Conservation (phyloP, 2,888 invertebrate species). For the Dynastes hyllus region DNA sequence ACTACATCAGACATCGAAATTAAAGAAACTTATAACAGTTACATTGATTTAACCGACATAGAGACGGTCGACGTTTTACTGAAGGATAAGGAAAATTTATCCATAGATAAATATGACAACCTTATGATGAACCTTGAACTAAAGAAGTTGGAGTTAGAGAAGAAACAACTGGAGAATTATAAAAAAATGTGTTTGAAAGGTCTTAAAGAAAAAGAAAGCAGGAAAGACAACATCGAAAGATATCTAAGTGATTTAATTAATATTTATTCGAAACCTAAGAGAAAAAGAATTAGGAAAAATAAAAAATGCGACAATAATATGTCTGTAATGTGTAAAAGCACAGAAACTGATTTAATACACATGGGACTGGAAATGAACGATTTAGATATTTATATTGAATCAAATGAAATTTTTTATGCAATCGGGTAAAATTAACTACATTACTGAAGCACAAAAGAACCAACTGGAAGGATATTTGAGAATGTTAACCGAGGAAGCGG, state of each 20-base stretch:
- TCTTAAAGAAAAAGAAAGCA: slow-evolving; percentile 7
- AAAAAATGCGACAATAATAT: background rate
- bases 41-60: slow-evolving; percentile 46
- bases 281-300: background rate
- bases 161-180: slow-evolving; percentile 7
- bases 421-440: slow-evolving; percentile 28
- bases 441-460: slow-evolving; percentile 40
- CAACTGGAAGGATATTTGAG: slow-evolving; percentile 43
- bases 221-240: slow-evolving; percentile 5
- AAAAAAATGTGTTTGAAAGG: slow-evolving; percentile 3
- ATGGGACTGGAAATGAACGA: slow-evolving; percentile 38
- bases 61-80: slow-evolving; percentile 44
- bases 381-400: slow-evolving; percentile 51
- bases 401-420: slow-evolving; percentile 49
- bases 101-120: slow-evolving; percentile 46
- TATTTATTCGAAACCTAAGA: background rate
- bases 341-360: slow-evolving; percentile 36
- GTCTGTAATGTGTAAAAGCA: slow-evolving; percentile 19
- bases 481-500: slow-evolving; percentile 30
- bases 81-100: slow-evolving; percentile 32
- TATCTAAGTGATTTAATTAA: background rate
- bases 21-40: slow-evolving; percentile 51
- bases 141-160: slow-evolving; percentile 6
- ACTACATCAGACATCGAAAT: slow-evolving; percentile 48
- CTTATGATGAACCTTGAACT: slow-evolving; percentile 46